phyloP scores from a whole-genome alignment of 53 echinoderm and acorn worm species.

The Actinopyga echinites region DNA sequence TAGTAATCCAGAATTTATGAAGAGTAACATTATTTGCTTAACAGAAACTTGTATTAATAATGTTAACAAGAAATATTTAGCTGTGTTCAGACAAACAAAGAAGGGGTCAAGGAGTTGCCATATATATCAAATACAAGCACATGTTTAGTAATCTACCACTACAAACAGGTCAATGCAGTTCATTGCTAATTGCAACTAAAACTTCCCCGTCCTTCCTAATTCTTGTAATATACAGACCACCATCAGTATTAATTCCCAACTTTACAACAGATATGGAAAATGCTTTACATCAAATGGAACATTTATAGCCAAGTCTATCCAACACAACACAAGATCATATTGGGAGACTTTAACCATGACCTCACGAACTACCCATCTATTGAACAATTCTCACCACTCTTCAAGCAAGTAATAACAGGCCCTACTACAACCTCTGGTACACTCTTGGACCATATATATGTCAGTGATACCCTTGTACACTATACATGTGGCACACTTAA shows the following conservation, averaged over 20 bases:
- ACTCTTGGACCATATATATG: not conserved
- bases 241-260: not conserved
- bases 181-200: constrained; percentile 6
- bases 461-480: not conserved
- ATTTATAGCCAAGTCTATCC: not conserved
- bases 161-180: not conserved
- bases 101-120: constrained; percentile 25
- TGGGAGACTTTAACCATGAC: constrained; percentile 3
- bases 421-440: not conserved
- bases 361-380: not conserved
- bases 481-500: not conserved
- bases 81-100: not conserved
- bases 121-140: constrained; percentile 10
- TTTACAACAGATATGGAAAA: not conserved
- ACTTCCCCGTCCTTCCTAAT: not conserved
- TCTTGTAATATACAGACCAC: not conserved
- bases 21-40: constrained; percentile 9
- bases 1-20: constrained; percentile 8
- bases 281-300: not conserved
- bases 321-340: constrained; percentile 7
- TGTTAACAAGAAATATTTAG: not conserved
- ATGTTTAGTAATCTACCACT: not conserved
- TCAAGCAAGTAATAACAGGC: not conserved
- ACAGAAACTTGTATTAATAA: not conserved
- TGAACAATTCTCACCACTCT: not conserved